Base-by-base conservation (phyloP, 1,140 invertebrate genomes). In the Neodiprion virginianus region DNA sequence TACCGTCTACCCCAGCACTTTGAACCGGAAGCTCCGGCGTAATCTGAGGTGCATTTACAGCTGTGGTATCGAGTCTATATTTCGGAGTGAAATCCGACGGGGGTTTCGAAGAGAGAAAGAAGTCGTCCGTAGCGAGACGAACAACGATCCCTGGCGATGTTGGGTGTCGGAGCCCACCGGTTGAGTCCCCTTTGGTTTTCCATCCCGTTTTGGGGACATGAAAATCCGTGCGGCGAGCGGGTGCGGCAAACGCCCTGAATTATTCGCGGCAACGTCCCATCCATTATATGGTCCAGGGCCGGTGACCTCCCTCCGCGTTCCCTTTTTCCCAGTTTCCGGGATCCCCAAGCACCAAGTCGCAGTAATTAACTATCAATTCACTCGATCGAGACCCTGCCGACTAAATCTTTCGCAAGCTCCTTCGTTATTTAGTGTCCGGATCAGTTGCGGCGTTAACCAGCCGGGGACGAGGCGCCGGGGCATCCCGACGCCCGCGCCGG, bases 281-380 rank as follows among this genome's bases (percentile, higher is more conserved):
- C 53, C n/a, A 61, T 61, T 61, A 61, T 61, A 61, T 61, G 53
- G 53, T 61, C 53, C 3, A 5, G 28, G 28, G 28, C 28, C 28
- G 28, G 28, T 5, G 5, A 5, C 28, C 67, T 69, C 12, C 67
- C 17, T 69, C 67, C 28, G 28, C 28, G 67, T n/a, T 11, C 67
- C 67, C 67, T 23, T 69, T 17, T 47, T 23, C 11, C 67, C 40
- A 69, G 53, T 61, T 61, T 61, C 78, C 76, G 81, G 81, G 80
- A 83, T 79, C 79, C 74, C 76, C 75, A 75, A 76, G 77, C 78
- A 79, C 80, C 75, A 78, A 82, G 81, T 83, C 79, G 79, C 79
- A 79, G 82, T 83, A 82, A 83, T 83, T 82, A 83, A 83, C 82
- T 82, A 83, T 82, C 82, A 82, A 83, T 83, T 83, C 80, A 78